phyloP scores from a whole-genome alignment of 92 coral and sea anemone genomes.

The Zoanthus gigantus region DNA sequence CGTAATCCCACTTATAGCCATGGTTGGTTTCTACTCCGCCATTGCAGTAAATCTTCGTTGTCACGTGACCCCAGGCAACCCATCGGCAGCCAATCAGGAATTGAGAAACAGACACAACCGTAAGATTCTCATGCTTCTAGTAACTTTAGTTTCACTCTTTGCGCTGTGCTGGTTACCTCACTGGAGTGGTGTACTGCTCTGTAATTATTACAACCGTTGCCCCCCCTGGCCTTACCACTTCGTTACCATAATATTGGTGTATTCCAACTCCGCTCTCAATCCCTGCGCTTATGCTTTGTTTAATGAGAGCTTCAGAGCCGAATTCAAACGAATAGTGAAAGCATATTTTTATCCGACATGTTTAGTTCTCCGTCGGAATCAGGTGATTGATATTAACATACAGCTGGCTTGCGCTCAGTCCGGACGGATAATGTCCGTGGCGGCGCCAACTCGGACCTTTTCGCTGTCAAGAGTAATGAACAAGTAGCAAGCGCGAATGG shows the following conservation, averaged over 20 bases:
- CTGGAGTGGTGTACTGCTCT: slow-evolving; percentile 15
- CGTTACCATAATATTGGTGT: slow-evolving; percentile 10
- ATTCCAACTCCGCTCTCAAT: slow-evolving; percentile 34
- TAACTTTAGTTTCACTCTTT: slow-evolving; percentile 30
- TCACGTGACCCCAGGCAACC: slow-evolving; percentile 37
- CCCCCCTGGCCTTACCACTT: slow-evolving; percentile 10
- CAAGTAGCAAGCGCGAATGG: too few relatives aligned
- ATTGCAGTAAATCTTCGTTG: slow-evolving; percentile 17
- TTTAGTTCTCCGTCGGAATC: not conserved
- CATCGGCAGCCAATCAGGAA: slow-evolving; percentile 25
- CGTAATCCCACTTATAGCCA: not conserved
- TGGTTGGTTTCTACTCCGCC: slow-evolving; percentile 25
- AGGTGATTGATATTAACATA: slow-evolving; percentile 21
- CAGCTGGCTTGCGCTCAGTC: slow-evolving; percentile 20
- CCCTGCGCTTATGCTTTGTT: slow-evolving; percentile 45
- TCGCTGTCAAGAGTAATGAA: slow-evolving; percentile 23
- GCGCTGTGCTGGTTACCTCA: slow-evolving; percentile 18
- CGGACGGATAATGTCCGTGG: slow-evolving; percentile 16
- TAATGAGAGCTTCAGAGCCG: slow-evolving; percentile 31
- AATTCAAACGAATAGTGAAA: slow-evolving; percentile 11
- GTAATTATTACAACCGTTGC: not conserved
- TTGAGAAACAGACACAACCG: slow-evolving; percentile 27
- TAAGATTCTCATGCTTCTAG: slow-evolving; percentile 20
- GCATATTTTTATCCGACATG: slow-evolving; percentile 11
- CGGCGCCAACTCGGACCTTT: slow-evolving; percentile 8